Base-by-base conservation (phyloP, 2,113 vertebrate genomes). In the Apteryx mantelli region DNA sequence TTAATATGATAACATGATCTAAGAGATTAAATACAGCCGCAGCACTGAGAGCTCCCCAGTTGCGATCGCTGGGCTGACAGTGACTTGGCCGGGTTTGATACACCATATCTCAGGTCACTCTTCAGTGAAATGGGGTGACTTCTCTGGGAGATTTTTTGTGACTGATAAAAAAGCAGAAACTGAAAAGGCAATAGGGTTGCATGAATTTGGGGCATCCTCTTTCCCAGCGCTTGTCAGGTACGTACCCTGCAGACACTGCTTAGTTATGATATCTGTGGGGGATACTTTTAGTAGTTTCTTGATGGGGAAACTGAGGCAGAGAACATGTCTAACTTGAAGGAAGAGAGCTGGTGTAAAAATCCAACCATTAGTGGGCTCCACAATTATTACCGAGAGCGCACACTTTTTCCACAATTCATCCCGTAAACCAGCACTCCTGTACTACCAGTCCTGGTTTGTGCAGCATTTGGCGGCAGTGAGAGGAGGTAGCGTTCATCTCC, bases 281-380 rank as follows among this genome's bases (percentile, higher is more conserved):
- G 55, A 17, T 74, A 10, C 8, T 88, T 16, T 36, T 2, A 56
- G 16, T 6, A 56, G 20, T 71, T 78, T 78, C 18, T 21, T 73
- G 80, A 17, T 44, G n/a, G 66, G 68, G 94, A 95, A 93, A 93
- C 79, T 88, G 89, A 95, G 94, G 94, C 79, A 95, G 40, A 0
- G 46, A 19, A 30, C 11, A 3, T 21, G 12, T 73, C 32, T 58
- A 91, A 24, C 30, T 30, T 5, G 0, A 3, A 6, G 26, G 5
- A 52, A 22, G 36, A 1, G 26, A 10, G 19, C 10, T 48, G 7
- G 4, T 19, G 22, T 56, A 65, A 58, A 44, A 77, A 89, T 53
- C 26, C 83, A 87, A 19, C n/a, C 42, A 0, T 56, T 20, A 38
- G 6, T 34, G 65, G 4, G 22, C 11, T 71, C 44, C 26, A 34